phyloP scores from a whole-genome alignment of 37 sponge, comb jelly and placozoan genomes.

The Theonella swinhoei region DNA sequence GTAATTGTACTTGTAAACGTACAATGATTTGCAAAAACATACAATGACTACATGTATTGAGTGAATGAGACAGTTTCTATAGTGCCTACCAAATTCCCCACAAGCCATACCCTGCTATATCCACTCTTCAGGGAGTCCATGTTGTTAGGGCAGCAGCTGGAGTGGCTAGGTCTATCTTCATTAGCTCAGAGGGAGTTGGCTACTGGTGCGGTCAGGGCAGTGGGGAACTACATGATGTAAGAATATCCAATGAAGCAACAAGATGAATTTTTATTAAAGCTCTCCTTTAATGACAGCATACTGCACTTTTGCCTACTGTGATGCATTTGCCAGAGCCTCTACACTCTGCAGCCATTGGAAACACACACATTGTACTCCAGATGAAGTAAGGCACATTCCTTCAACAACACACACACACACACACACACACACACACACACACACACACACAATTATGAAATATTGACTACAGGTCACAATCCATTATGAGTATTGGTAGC shows the following conservation, averaged over 20 bases:
- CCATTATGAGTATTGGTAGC: constrained; percentile 55
- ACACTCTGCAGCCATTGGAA: constrained; percentile 52
- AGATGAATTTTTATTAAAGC: neutral
- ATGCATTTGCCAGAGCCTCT: constrained; percentile 54
- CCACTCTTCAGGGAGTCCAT: constrained; percentile 18
- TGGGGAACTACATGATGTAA: constrained; percentile 47
- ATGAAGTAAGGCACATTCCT: constrained; percentile 8
- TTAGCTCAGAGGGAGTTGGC: constrained; percentile 35
- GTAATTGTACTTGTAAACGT: too few species aligned
- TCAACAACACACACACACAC: too few species aligned
- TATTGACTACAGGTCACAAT: constrained; percentile 1
- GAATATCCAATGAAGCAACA: neutral
- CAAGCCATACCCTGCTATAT: too few species aligned
- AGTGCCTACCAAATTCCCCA: too few species aligned
- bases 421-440: too few species aligned
- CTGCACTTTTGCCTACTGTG: constrained; percentile 16
- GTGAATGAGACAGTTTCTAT: neutral
- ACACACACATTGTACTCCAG: constrained; percentile 50
- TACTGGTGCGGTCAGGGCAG: constrained; percentile 80
- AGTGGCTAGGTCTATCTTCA: constrained; percentile 57
- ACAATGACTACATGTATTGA: neutral
- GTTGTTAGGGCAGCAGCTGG: constrained; percentile 55
- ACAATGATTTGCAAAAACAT: neutral
- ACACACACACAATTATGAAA: too few species aligned
- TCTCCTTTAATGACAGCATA: neutral